Base-by-base conservation (phyloP, 2,797 vertebrate species). In the Rhinoraja longicauda region DNA sequence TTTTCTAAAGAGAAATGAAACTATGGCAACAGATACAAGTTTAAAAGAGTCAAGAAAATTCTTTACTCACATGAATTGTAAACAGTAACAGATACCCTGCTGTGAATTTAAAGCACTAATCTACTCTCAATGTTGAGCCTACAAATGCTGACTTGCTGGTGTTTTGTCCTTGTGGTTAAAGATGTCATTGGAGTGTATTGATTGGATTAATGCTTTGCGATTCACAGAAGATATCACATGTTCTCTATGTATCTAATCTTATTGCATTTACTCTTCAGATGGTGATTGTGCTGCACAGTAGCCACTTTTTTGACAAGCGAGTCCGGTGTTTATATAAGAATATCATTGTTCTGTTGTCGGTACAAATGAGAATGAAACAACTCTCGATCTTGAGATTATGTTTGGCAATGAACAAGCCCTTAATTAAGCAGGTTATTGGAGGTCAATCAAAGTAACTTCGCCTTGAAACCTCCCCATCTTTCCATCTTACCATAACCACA, bases 111-210 rank as follows among this genome's bases (percentile, higher is more conserved):
- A 75, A 88, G 6, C 36, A 92, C 70, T 57, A 45, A 75, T 75
- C 90, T 75, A 45, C 1, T 75, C 24, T 0, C 84, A 67, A 39
- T 62, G 24, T 75, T 92, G 90, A 73, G 75, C 53, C 45, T 45
- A 75, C 70, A 92, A 92, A 75, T 57, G 67, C 90, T 73, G 72
- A 75, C 67, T 88, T 92, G 90, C 70, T 53, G 17, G 39, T 75
- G 70, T 75, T 91, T 92, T 72, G 90, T 39, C 90, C 90, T 92
- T 92, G 70, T 67, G 29, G 90, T 72, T 53, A 29, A 17, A 67
- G 39, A 75, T 75, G 67, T 92, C 90, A 92, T 92, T 92, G 90
- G 90, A 75, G 53, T 57, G 36, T 75, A 92, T 72, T 92, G 90
- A 92, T 92, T 92, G 39, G 39, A 75, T 75, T 75, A 75, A 70